These are phyloP conservation scores for Leptodactylus fuscus DNA, from an alignment of 2,113 vertebrate species.

Conservation along the genomic window DNA sequence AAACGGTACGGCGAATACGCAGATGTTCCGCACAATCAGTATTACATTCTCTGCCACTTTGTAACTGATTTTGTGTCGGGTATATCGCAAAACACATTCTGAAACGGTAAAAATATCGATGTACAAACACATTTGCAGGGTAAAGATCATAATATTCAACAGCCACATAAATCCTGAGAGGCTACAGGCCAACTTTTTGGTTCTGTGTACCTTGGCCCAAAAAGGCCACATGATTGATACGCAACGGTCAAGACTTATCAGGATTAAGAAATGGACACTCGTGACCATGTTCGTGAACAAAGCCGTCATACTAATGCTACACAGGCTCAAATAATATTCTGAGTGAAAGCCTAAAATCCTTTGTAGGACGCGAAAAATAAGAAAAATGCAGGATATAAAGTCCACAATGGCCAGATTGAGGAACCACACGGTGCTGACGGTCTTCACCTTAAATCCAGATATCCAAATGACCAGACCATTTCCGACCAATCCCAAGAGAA, in stretches of 20 bases:
- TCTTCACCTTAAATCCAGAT: neutral
- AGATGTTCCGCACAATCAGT: neutral
- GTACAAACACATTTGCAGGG: constrained; percentile 53
- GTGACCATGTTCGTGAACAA: constrained; percentile 65
- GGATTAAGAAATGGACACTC: constrained; percentile 69
- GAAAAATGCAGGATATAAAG: neutral
- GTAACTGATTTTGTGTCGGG: neutral
- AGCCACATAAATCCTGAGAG: constrained; percentile 65
- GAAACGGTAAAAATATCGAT: neutral
- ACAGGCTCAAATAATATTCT: constrained; percentile 53
- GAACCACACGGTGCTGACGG: neutral
- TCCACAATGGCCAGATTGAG: neutral
- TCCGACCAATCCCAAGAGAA: neutral
- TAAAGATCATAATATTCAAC: constrained; percentile 59
- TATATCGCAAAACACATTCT: neutral
- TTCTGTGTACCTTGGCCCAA: constrained; percentile 73
- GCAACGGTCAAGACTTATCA: constrained; percentile 73
- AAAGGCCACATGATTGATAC: constrained; percentile 67
- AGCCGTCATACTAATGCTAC: constrained; percentile 64
- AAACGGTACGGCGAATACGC: neutral
- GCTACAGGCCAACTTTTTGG: constrained; percentile 60
- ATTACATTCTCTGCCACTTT: neutral
- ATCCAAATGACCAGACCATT: neutral
- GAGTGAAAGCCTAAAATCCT: neutral
- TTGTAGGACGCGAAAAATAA: neutral